These are phyloP conservation scores for Herminia tarsipennalis DNA, from an alignment of 2,888 invertebrate genomes.

Conservation along the genomic window DNA sequence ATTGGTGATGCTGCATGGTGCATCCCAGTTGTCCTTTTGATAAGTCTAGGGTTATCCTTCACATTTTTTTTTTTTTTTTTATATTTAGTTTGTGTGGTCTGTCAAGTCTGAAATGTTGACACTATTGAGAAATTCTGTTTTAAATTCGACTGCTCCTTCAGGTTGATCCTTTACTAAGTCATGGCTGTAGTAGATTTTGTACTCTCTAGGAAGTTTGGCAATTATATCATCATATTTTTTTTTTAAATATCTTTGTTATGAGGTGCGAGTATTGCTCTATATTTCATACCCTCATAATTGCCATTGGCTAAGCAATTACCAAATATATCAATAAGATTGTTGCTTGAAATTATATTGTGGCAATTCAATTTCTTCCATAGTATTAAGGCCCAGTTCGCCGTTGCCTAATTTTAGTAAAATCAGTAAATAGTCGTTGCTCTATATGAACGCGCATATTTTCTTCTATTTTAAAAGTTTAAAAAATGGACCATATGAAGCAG, in stretches of 20 bases:
- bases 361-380: constrained; percentile 23
- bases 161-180: constrained; percentile 24
- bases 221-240: constrained; percentile 24
- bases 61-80: constrained; percentile 24
- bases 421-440: constrained; percentile 26
- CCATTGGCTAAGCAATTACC: neutral
- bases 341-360: constrained; percentile 27
- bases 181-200: constrained; percentile 9
- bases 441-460: constrained; percentile 29
- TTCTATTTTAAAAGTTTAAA: constrained; percentile 25
- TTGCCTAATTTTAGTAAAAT: constrained; percentile 23
- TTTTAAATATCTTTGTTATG: constrained; percentile 16
- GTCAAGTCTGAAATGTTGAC: too few species aligned
- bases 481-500: constrained; percentile 22
- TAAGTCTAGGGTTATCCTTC: constrained; percentile 20
- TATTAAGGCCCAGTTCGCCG: constrained; percentile 23
- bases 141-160: constrained; percentile 23
- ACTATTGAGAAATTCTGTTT: constrained; percentile 24
- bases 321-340: constrained; percentile 17
- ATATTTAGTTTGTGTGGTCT: too few species aligned
- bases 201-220: constrained; percentile 24
- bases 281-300: neutral
- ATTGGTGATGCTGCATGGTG: constrained; percentile 27
- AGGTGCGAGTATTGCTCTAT: neutral
- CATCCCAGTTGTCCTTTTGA: constrained; percentile 26